A percentile compares a stretch with the other conserved stretches of the same genome.
These are phyloP conservation scores for Fragum whitleyi DNA, from an alignment of 2,888 invertebrate species.

Conservation along the genomic window DNA sequence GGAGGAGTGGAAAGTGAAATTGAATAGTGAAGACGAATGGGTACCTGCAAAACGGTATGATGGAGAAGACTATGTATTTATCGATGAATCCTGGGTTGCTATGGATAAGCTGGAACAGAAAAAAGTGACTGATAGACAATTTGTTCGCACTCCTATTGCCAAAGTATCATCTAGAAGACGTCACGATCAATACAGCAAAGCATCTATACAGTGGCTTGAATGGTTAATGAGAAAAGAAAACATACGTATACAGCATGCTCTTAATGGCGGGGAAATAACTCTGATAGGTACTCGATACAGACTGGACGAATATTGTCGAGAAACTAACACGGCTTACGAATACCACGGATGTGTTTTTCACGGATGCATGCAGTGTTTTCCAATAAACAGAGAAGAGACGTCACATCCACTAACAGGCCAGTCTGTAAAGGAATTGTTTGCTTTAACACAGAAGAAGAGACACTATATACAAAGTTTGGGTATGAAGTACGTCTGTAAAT, in stretches of 20 bases:
- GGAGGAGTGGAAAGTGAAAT: constrained; percentile 46
- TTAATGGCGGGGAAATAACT: constrained; percentile 34
- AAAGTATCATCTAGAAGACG: neutral
- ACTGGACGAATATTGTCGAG: constrained; percentile 38
- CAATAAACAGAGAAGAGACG: constrained; percentile 17
- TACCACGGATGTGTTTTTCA: constrained; percentile 46
- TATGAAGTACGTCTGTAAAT: constrained; percentile 44
- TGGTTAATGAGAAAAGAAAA: constrained; percentile 17
- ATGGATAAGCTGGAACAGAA: neutral
- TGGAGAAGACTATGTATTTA: constrained; percentile 22
- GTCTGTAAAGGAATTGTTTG: too few relatives aligned
- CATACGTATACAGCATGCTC: constrained; percentile 25
- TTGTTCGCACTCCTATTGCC: neutral
- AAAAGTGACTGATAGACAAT: neutral
- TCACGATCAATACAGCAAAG: neutral
- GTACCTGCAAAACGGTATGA: constrained; percentile 36
- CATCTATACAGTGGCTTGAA: constrained; percentile 25
- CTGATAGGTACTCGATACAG: constrained; percentile 31
- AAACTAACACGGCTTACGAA: constrained; percentile 40
- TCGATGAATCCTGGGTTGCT: constrained; percentile 28
- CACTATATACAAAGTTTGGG: too few relatives aligned
- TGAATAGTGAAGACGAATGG: constrained; percentile 24
- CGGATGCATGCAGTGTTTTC: constrained; percentile 32
- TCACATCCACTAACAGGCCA: too few relatives aligned
- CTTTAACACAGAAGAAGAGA: constrained; percentile 28